Evolutionary conservation across 2,888 invertebrate genomes (phyloP).

Genomic region (Podotricha telesiphe): DNA sequence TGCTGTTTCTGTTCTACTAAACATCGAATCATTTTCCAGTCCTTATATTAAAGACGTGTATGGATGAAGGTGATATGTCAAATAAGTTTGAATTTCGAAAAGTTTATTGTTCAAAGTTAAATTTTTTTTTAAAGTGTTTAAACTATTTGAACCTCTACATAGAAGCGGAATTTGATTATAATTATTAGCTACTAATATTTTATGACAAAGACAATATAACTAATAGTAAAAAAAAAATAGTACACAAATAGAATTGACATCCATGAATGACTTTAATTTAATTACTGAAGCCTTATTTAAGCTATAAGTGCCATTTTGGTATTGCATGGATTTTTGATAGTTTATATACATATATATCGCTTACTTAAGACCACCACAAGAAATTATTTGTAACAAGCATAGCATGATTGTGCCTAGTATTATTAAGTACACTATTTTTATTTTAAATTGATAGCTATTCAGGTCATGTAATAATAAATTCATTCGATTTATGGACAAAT

Average conservation of each 20-base stretch:
- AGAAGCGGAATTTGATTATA: no score
- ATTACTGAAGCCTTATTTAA: background rate
- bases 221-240: no score
- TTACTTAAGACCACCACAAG: conserved; percentile 9
- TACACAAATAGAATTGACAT: no score
- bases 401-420: conserved; percentile 45
- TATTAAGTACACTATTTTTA: conserved; percentile 48
- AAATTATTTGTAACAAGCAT: conserved; percentile 41
- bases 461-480: conserved; percentile 56
- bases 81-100: no score
- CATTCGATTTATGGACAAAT: conserved; percentile 35
- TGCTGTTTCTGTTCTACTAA: conserved; percentile 7
- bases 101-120: no score
- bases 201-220: no score
- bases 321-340: conserved; percentile 30
- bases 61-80: no score
- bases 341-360: conserved; percentile 1
- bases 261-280: background rate
- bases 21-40: background rate
- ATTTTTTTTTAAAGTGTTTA: no score
- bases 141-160: no score
- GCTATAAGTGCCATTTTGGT: background rate
- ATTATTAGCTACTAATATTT: no score
- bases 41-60: background rate
- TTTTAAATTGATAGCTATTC: conserved; percentile 56